These are phyloP conservation scores for Drosophila tanythrix DNA, from an alignment of 2,888 invertebrate genomes.

Conservation along the genomic window DNA sequence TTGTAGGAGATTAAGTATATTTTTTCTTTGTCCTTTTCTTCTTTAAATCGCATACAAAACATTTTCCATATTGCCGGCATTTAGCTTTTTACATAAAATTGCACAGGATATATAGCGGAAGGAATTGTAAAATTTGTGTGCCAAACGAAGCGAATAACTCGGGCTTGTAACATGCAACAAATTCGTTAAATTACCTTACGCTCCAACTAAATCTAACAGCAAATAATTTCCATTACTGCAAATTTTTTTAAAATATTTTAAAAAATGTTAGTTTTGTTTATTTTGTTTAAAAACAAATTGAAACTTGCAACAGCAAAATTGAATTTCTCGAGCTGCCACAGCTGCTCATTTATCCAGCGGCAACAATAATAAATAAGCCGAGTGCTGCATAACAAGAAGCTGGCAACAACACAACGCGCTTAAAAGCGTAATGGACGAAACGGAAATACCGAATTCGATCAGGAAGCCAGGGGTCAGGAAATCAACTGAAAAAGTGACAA, in stretches of 20 bases:
- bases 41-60: background rate
- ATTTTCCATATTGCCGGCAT: background rate
- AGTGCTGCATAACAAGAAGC: constrained; percentile 18
- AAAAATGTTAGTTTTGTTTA: background rate
- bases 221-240: constrained; percentile 15
- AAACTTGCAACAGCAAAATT: constrained; percentile 24
- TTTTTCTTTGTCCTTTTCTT: background rate
- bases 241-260: background rate
- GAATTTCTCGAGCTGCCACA: constrained; percentile 29
- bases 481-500: constrained; percentile 73
- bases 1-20: background rate
- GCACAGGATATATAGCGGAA: background rate
- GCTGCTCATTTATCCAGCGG: constrained; percentile 25
- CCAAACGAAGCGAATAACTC: background rate
- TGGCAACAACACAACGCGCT: constrained; percentile 55
- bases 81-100: background rate
- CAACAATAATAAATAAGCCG: constrained; percentile 47
- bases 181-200: background rate
- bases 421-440: constrained; percentile 73
- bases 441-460: constrained; percentile 80
- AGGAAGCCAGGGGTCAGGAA: constrained; percentile 74
- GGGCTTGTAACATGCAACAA: background rate
- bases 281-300: constrained; percentile 18
- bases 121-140: background rate
- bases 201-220: constrained; percentile 20